A percentile compares a stretch with the other conserved stretches of the same genome.
Evolutionary conservation across 2,797 vertebrate genomes (phyloP).

Genomic region (Sphenodon punctatus): DNA sequence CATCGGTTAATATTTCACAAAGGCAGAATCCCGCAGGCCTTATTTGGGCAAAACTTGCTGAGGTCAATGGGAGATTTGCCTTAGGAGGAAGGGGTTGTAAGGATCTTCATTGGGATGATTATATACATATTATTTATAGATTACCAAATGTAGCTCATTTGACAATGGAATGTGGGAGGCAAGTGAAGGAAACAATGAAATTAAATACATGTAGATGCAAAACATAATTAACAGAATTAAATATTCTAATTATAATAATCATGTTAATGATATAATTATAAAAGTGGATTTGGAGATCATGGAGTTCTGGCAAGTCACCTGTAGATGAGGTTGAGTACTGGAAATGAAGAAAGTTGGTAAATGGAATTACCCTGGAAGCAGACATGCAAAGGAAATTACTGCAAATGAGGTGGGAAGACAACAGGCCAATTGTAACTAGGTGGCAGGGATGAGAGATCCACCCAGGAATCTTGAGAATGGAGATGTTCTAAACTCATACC

Average conservation of each 20-base stretch:
- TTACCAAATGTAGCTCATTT: no score
- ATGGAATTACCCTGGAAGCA: constrained; percentile 33
- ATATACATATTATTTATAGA: no score
- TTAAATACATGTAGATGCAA: no score
- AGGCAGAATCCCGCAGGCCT: constrained; percentile 3
- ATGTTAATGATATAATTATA: no score
- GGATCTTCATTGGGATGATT: no score
- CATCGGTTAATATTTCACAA: constrained; percentile 39
- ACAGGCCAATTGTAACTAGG: background rate
- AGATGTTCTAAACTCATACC: background rate
- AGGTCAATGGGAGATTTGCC: background rate
- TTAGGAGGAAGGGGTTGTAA: no score
- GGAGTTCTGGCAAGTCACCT: background rate
- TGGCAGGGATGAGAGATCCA: background rate
- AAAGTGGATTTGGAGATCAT: no score
- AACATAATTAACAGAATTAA: no score
- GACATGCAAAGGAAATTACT: constrained; percentile 23
- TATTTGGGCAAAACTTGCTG: background rate
- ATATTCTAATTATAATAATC: no score
- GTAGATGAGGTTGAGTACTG: constrained; percentile 7
- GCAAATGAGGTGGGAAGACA: background rate
- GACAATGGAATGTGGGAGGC: no score
- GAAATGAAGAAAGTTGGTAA: constrained; percentile 24
- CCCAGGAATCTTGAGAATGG: background rate
- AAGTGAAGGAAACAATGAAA: no score